Evolutionary conservation across 2,888 invertebrate genomes (phyloP), one percentile per base, ranked within the genome.

Genomic region (Polyommatus iphigenia): DNA sequence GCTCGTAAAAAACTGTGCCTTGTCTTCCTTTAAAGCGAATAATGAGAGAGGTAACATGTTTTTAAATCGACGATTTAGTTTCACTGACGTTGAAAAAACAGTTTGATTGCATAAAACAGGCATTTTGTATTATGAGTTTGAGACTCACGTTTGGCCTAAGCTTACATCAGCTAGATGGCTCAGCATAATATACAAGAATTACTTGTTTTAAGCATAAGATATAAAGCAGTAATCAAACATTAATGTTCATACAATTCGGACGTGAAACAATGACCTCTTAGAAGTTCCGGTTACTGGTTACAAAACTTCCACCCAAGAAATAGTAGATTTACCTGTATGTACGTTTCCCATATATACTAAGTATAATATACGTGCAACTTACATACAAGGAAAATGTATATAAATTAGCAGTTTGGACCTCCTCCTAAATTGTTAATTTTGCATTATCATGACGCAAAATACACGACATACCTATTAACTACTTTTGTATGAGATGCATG

Each of bases 181-280:
- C 50, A 15, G 4, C 15, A n/a, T n/a, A 57, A 7, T n/a, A 15
- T n/a, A n/a, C 57, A 6, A n/a, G 59, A n/a, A 20, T n/a, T 62
- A 1, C 13, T 24, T 24, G 2, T 15, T 29, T 15, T 32, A 67
- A 67, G 29, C 2, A 59, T 15, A 67, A 24, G 10, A 62, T 15
- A 32, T 67, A 67, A 67, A 29, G 15, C 5, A 2, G 29, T 67
- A 32, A 67, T 32, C 29, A 67, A 67, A 29, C 13, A 67, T 29
- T 67, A 15, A 29, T 67, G 18, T 67, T 67, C 67, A 67, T 15
- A 67, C 67, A 67, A 29, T 18, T 67, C 32, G 24, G 29, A 29
- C 24, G 24, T 67, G 24, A 67, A 67, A 67, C 67, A 67, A 67
- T 32, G 67, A 67, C 67, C 67, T 67, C 67, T 67, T 5, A 29